A percentile compares a stretch with the other conserved stretches of the same genome.
These are phyloP conservation scores for Halichoeres trimaculatus DNA, from an alignment of 2,113 vertebrate genomes.

Conservation along the genomic window DNA sequence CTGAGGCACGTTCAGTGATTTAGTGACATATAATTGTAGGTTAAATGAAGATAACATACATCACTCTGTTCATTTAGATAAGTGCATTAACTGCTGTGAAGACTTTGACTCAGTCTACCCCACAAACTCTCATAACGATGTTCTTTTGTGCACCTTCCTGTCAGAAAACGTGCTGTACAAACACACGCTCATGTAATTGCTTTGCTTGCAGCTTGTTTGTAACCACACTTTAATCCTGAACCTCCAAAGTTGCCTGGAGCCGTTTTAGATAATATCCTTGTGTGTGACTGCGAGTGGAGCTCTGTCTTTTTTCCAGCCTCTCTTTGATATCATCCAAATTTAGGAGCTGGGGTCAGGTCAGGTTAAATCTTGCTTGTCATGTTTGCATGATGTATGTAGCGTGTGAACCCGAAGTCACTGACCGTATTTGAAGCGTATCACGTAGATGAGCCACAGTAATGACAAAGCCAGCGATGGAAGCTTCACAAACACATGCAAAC, in stretches of 20 bases:
- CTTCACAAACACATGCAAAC: slow-evolving; percentile 57
- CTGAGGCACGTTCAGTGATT: neutral
- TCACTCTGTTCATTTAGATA: neutral
- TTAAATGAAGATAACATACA: slow-evolving; percentile 12
- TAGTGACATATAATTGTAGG: neutral
- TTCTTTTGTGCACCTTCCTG: slow-evolving; percentile 2
- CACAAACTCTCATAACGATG: neutral
- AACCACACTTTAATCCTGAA: slow-evolving; percentile 2
- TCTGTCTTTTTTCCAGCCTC: neutral
- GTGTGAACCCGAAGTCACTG: slow-evolving; percentile 3
- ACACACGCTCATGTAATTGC: slow-evolving; percentile 11
- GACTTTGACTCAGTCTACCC: neutral
- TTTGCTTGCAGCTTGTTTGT: slow-evolving; percentile 2
- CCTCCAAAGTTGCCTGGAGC: slow-evolving; percentile 8
- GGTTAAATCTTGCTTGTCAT: neutral
- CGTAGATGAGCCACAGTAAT: slow-evolving; percentile 34
- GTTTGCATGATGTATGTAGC: neutral
- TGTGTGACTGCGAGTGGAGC: neutral
- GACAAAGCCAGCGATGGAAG: slow-evolving; percentile 56
- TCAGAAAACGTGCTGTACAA: slow-evolving; percentile 1
- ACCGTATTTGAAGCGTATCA: slow-evolving; percentile 12
- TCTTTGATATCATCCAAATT: neutral
- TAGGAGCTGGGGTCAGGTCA: neutral
- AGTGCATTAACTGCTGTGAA: neutral
- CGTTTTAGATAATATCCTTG: neutral